Conservation (phyloP, 2,888 invertebrate species). For the Mycalesis mineus region DNA sequence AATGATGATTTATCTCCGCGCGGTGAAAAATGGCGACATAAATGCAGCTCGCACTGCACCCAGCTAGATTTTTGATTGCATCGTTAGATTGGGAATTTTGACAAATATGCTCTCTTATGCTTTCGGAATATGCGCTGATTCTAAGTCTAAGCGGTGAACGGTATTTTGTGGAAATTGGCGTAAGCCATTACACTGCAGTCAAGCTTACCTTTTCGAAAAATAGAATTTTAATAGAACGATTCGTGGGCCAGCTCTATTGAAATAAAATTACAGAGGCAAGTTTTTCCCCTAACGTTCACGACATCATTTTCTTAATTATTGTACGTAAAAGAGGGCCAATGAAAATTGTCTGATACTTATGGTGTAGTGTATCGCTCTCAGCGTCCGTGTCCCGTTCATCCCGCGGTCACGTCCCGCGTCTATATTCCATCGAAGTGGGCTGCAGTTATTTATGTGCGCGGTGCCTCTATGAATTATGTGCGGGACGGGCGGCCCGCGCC, state of each 20-base stretch:
- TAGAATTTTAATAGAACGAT: too few relatives aligned
- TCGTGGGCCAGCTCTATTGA: too few relatives aligned
- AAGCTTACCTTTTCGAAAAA: too few relatives aligned
- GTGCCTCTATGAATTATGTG: conserved; percentile 46
- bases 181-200: too few relatives aligned
- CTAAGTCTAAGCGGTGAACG: too few relatives aligned
- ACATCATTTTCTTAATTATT: too few relatives aligned
- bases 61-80: conserved; percentile 7
- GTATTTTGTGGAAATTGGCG: too few relatives aligned
- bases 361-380: neutral
- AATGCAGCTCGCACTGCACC: conserved; percentile 1
- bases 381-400: neutral
- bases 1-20: conserved; percentile 12
- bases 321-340: too few relatives aligned
- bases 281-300: too few relatives aligned
- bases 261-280: too few relatives aligned
- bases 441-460: conserved; percentile 45
- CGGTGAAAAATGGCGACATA: conserved; percentile 8
- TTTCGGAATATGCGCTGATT: too few relatives aligned
- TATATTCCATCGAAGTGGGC: conserved; percentile 49
- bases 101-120: neutral
- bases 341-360: too few relatives aligned
- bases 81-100: neutral
- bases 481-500: conserved; percentile 26
- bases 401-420: conserved; percentile 44